phyloP scores from a whole-genome alignment of 1,140 invertebrate genomes.

The Listronotus oregonensis region DNA sequence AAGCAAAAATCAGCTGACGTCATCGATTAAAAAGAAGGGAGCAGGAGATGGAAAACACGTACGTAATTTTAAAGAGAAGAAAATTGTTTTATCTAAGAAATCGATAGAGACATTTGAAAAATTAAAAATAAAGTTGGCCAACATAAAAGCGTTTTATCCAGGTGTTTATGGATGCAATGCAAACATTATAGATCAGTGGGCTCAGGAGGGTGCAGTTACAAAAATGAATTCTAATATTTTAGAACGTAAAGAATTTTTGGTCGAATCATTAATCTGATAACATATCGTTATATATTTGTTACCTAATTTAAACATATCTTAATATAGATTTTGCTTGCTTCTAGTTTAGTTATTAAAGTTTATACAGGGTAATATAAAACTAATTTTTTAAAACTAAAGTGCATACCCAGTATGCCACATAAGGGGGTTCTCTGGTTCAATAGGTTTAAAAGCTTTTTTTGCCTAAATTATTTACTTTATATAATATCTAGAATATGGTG shows the following conservation, averaged over 20 bases:
- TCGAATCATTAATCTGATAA: no score
- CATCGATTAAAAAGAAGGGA: background rate
- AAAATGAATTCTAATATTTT: slow-evolving; percentile 23
- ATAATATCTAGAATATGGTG: no score
- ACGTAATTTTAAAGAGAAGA: slow-evolving; percentile 4
- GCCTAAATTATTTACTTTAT: no score
- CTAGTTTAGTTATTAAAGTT: no score
- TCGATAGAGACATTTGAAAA: slow-evolving; percentile 20
- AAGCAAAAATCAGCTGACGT: background rate
- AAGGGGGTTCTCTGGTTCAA: no score
- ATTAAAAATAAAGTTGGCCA: slow-evolving; percentile 20
- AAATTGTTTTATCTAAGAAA: slow-evolving; percentile 13
- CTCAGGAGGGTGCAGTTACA: slow-evolving; percentile 7
- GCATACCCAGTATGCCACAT: no score
- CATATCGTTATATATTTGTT: no score
- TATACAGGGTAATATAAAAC: no score
- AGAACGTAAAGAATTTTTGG: background rate
- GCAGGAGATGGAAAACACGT: background rate
- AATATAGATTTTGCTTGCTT: no score
- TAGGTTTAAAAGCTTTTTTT: no score
- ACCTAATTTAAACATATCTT: no score
- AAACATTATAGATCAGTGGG: slow-evolving; percentile 28
- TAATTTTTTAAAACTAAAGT: no score
- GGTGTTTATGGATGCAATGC: slow-evolving; percentile 16
- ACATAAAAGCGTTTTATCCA: slow-evolving; percentile 31